Conservation (phyloP, 1,140 invertebrate genomes). For the Drosophila pachea region DNA sequence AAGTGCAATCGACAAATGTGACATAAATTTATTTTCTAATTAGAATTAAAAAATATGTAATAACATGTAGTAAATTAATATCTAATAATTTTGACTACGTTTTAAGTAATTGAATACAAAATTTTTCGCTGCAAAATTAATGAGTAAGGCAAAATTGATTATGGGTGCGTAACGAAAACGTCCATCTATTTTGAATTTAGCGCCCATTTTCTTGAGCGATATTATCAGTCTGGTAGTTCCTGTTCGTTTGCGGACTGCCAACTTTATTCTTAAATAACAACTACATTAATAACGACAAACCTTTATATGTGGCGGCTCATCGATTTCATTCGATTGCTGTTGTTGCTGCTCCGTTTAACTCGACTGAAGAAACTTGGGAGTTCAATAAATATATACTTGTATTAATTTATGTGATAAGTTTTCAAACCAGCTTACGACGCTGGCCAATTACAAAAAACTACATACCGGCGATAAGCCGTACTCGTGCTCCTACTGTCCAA, state of each 20-base stretch:
- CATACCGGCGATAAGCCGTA: conserved; percentile 75
- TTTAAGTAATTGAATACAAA: no score
- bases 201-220: background rate
- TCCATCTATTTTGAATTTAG: background rate
- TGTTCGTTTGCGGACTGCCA: background rate
- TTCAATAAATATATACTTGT: conserved; percentile 14
- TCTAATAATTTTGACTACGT: background rate
- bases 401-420: conserved; percentile 58
- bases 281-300: no score
- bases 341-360: conserved; percentile 8
- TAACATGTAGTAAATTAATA: background rate
- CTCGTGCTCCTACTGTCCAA: conserved; percentile 69
- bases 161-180: no score
- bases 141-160: background rate
- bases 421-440: conserved; percentile 65
- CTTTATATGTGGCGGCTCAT: background rate
- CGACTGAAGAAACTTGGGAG: conserved; percentile 8
- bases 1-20: conserved; percentile 19
- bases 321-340: conserved; percentile 8
- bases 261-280: background rate
- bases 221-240: background rate
- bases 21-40: conserved; percentile 19
- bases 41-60: background rate
- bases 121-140: no score
- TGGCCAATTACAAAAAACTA: conserved; percentile 75